Base-by-base conservation (phyloP, 2,113 vertebrate species). In the Eulemur rufifrons region DNA sequence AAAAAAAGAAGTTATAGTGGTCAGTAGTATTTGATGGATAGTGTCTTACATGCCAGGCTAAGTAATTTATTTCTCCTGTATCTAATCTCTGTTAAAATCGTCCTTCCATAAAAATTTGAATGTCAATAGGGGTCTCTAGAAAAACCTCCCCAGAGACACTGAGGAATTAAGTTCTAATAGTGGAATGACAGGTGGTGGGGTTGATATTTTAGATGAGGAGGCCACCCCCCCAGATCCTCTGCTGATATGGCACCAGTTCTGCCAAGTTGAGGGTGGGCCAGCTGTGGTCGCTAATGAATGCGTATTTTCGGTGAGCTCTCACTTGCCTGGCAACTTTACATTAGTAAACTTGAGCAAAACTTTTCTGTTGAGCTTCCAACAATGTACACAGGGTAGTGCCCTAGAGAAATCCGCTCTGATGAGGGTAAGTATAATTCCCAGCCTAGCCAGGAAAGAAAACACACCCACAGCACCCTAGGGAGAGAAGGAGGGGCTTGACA, bases 171-270 rank as follows among this genome's bases (percentile, higher is more conserved):
- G 50, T 52, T 66, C 4, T 91, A 84, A 54, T 15, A 73, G 47
- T 73, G 42, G 50, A 69, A 69, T 88, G 66, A 96, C 97, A 96
- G 96, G 76, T 97, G 78, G 89, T 86, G 7, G 71, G 34, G 29
- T 34, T 80, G 71, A 52, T 92, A 80, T 87, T 92, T 92, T 83
- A 92, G 61, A 86, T 64, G 50, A 86, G 34, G 13, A 81, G 45
- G 86, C 73, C 56, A 63, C 74, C 37, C 95, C 77, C 61, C 81
- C 73, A 93, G 56, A 86, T 66, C 27, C 50, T 93, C 68, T 89
- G 68, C 73, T 93, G 42, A 47, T 32, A 47, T 2, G 73, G 29
- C 1, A 0, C 64, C 59, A 76, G 52, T 85, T 95, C 64, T 95
- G 63, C 80, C 39, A 88, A n/a, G 68, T 66, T 34, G 50, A 96